Conservation (phyloP, 2,888 invertebrate species). For the Drosophila villosipedis region DNA sequence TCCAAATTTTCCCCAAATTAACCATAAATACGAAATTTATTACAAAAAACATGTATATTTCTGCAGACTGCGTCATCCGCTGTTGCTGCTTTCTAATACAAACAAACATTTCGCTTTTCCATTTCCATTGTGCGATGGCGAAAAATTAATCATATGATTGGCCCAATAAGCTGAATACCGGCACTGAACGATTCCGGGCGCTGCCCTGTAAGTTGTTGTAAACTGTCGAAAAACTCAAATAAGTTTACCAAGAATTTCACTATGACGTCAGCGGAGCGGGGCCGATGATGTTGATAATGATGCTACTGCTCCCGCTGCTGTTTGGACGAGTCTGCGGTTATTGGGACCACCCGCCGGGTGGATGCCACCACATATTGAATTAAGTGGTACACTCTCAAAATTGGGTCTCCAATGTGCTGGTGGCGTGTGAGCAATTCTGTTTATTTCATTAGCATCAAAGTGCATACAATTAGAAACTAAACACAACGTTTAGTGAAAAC, state of each 20-base stretch:
- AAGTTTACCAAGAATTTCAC: conserved; percentile 48
- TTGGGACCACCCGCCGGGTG: conserved; percentile 35
- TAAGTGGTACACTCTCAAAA: conserved; percentile 73
- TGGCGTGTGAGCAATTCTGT: conserved; percentile 47
- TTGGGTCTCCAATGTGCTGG: conserved; percentile 59
- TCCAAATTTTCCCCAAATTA: conserved; percentile 9
- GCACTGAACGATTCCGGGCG: conserved; percentile 10
- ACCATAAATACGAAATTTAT: conserved; percentile 27
- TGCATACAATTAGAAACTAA: conserved; percentile 72
- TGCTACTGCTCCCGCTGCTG: conserved; percentile 26
- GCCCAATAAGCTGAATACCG: conserved; percentile 64
- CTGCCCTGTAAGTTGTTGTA: conserved; percentile 60
- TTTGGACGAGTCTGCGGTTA: not conserved
- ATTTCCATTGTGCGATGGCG: conserved; percentile 30
- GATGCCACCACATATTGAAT: conserved; percentile 47
- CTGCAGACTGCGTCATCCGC: conserved; percentile 52
- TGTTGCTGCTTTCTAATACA: conserved; percentile 45
- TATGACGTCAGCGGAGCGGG: conserved; percentile 63
- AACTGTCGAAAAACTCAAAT: conserved; percentile 54
- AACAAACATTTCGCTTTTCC: conserved; percentile 48
- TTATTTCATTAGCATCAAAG: conserved; percentile 71
- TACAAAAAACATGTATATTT: conserved; percentile 27
- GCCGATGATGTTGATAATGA: conserved; percentile 32
- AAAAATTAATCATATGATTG: conserved; percentile 79
- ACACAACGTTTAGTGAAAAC: conserved; percentile 59